A percentile compares a stretch with the other conserved stretches of the same genome.
These are phyloP conservation scores for Poeciliopsis retropinna DNA, from an alignment of 2,113 vertebrate genomes.

Conservation along the genomic window DNA sequence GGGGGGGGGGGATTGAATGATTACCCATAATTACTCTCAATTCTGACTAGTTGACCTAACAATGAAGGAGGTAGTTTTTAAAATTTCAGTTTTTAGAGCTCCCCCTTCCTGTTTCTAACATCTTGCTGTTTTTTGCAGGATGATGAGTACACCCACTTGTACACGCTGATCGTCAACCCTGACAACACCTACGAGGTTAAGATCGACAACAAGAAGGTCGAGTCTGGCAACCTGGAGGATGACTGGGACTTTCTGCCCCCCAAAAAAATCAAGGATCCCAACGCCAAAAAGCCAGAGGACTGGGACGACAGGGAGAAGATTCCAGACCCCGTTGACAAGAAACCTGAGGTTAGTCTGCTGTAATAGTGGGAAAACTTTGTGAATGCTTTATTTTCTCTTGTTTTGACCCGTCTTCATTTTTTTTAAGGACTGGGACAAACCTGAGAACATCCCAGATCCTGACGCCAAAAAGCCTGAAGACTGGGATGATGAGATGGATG, in stretches of 20 bases:
- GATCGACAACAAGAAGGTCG: slow-evolving; percentile 87
- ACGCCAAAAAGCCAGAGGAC: slow-evolving; percentile 85
- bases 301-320: slow-evolving; percentile 85
- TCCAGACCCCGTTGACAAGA: slow-evolving; percentile 84
- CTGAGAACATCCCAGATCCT: slow-evolving; percentile 86
- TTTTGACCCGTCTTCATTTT: neutral
- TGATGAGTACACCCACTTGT: slow-evolving; percentile 85
- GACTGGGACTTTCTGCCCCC: slow-evolving; percentile 88
- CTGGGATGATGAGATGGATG: slow-evolving; percentile 88
- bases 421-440: slow-evolving; percentile 85
- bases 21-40: neutral
- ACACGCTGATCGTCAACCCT: slow-evolving; percentile 84
- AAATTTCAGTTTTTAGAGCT: too few relatives aligned
- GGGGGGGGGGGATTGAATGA: neutral
- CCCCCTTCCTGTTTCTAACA: neutral
- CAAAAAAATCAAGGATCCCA: slow-evolving; percentile 84
- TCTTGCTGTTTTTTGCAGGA: slow-evolving; percentile 69
- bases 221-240: slow-evolving; percentile 82
- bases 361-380: neutral
- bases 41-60: too few relatives aligned
- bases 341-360: slow-evolving; percentile 80
- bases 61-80: neutral
- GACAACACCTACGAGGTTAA: slow-evolving; percentile 90
- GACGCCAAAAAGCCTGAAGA: slow-evolving; percentile 86
- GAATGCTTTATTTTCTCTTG: neutral